Percentiles rank a stretch among this genome's conserved stretches.
Conservation (phyloP, 2,888 invertebrate species). For the Arctia plantaginis region DNA sequence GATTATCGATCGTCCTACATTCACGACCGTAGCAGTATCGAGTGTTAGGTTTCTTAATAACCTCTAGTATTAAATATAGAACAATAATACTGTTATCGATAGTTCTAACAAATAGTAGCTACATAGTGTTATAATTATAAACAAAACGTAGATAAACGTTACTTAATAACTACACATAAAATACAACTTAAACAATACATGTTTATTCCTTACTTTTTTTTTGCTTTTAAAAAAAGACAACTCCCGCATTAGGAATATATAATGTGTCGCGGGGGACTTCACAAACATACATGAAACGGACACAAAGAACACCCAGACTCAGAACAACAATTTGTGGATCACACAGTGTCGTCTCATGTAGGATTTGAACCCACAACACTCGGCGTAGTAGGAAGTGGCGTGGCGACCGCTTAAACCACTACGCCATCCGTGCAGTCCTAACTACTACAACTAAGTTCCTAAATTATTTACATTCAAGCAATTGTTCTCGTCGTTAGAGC, state of each 20-base stretch:
- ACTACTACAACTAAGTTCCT: background rate
- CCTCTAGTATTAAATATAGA: background rate
- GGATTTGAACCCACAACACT: too few relatives aligned
- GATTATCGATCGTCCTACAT: slow-evolving; percentile 51
- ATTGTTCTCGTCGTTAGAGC: background rate
- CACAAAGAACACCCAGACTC: too few relatives aligned
- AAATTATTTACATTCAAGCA: background rate
- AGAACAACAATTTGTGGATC: too few relatives aligned
- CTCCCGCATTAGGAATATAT: too few relatives aligned
- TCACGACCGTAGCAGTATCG: background rate
- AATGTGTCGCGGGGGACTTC: too few relatives aligned
- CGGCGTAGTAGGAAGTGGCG: too few relatives aligned
- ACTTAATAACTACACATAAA: background rate
- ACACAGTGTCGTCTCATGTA: too few relatives aligned
- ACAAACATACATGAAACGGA: too few relatives aligned
- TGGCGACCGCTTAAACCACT: too few relatives aligned
- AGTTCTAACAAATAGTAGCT: background rate
- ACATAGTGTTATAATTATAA: background rate
- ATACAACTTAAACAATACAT: background rate
- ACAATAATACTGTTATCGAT: background rate
- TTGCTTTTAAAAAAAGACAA: too few relatives aligned
- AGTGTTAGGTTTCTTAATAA: background rate
- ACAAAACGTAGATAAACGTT: background rate
- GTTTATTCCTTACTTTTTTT: too few relatives aligned
- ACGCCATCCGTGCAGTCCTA: too few relatives aligned